Percentiles rank a stretch among this genome's conserved stretches.
These are phyloP conservation scores for Andricus curvator DNA, from an alignment of 2,888 invertebrate species.

Conservation along the genomic window DNA sequence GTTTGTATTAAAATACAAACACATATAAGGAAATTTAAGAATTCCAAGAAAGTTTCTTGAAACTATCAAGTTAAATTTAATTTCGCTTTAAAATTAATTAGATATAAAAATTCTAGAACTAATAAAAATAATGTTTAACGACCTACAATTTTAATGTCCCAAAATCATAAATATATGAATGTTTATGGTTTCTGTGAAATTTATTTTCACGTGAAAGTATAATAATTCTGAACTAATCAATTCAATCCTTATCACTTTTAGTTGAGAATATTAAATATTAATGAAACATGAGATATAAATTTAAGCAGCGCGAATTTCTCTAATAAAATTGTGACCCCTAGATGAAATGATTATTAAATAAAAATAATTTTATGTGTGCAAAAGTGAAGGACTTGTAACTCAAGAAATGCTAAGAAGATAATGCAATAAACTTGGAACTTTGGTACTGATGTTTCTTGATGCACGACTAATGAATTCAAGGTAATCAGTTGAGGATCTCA, in stretches of 20 bases:
- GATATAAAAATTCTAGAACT: neutral
- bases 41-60: too few species aligned
- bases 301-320: slow-evolving; percentile 19
- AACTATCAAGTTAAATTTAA: too few species aligned
- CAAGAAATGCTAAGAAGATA: neutral
- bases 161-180: slow-evolving; percentile 7
- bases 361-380: neutral
- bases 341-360: neutral
- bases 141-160: neutral
- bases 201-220: slow-evolving; percentile 4
- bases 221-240: neutral
- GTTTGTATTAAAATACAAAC: neutral
- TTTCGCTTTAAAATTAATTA: too few species aligned
- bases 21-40: too few species aligned
- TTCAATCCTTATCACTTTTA: neutral
- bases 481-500: slow-evolving; percentile 3
- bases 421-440: slow-evolving; percentile 9
- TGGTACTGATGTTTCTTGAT: neutral
- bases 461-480: slow-evolving; percentile 5
- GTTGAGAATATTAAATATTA: neutral
- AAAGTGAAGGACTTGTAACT: neutral
- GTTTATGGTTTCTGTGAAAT: neutral
- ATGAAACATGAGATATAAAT: slow-evolving; percentile 6
- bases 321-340: slow-evolving; percentile 2
- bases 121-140: neutral